Conservation (phyloP, 2,888 invertebrate genomes). For the Oeneis ivallda region DNA sequence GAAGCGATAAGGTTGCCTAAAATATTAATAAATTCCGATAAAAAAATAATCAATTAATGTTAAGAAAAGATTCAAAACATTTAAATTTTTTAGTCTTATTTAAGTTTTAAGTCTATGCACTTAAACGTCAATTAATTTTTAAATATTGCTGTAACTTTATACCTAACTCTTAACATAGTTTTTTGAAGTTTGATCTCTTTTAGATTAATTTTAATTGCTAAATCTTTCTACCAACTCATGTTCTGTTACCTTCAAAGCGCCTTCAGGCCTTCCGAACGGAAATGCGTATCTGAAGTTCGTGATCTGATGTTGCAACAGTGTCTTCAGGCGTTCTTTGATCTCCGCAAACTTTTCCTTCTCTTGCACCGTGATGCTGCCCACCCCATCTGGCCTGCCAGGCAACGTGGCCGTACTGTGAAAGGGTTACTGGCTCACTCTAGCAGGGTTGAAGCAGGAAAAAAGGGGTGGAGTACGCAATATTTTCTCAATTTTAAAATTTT, state of each 20-base stretch:
- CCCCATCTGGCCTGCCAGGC: slow-evolving; percentile 95
- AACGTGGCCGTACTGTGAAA: slow-evolving; percentile 80
- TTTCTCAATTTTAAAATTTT: not conserved
- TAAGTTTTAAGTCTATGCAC: too few species aligned
- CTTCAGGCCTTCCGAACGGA: slow-evolving; percentile 99
- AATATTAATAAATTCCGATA: slow-evolving; percentile 34
- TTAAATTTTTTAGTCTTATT: too few species aligned
- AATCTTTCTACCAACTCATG: not conserved
- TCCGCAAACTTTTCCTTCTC: slow-evolving; percentile 99
- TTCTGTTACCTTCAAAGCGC: slow-evolving; percentile 88
- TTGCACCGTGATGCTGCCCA: slow-evolving; percentile 98
- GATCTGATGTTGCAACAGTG: slow-evolving; percentile 97
- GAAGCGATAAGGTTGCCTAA: slow-evolving; percentile 93
- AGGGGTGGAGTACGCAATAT: slow-evolving; percentile 36
- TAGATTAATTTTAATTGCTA: too few species aligned
- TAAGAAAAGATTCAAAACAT: too few species aligned
- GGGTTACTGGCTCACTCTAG: slow-evolving; percentile 78
- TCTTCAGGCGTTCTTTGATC: slow-evolving; percentile 96
- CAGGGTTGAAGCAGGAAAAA: slow-evolving; percentile 76
- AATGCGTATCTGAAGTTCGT: slow-evolving; percentile 99
- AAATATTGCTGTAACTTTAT: too few species aligned
- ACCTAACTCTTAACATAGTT: too few species aligned
- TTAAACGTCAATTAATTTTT: too few species aligned
- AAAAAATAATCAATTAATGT: not conserved
- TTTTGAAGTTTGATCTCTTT: too few species aligned